These are phyloP conservation scores for Proctacanthus coquilletti DNA, from an alignment of 1,140 invertebrate species.

Conservation along the genomic window DNA sequence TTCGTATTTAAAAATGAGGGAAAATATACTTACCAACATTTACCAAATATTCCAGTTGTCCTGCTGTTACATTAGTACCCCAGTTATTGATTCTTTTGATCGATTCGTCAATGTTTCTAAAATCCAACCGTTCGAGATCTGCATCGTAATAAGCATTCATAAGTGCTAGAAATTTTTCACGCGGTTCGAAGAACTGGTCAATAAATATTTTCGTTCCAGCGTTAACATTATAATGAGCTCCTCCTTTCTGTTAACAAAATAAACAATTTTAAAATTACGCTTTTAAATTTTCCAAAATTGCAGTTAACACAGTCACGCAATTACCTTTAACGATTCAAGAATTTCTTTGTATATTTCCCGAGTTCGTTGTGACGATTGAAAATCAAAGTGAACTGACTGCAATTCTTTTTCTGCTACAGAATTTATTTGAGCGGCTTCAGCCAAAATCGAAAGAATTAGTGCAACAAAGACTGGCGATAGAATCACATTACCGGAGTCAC, in stretches of 20 bases:
- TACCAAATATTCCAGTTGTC: conserved; percentile 51
- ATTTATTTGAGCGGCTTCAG: conserved; percentile 47
- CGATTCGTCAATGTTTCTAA: conserved; percentile 35
- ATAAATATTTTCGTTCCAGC: conserved; percentile 51
- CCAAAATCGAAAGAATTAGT: conserved; percentile 52
- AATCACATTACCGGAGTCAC: conserved; percentile 43
- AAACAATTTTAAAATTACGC: too few relatives aligned
- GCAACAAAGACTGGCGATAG: conserved; percentile 68
- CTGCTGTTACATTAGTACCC: conserved; percentile 52
- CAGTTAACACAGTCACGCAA: conserved; percentile 4
- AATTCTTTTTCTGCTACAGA: conserved; percentile 44
- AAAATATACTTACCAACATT: conserved; percentile 32
- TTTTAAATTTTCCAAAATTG: not conserved
- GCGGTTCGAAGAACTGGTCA: conserved; percentile 34
- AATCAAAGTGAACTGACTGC: conserved; percentile 34
- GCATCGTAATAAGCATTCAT: conserved; percentile 36
- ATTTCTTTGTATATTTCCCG: conserved; percentile 36
- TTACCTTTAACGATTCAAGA: conserved; percentile 34
- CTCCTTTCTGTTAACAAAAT: conserved; percentile 29
- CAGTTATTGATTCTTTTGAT: conserved; percentile 51
- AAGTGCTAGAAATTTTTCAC: conserved; percentile 40
- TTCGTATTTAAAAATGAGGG: not conserved
- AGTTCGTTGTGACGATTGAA: too few relatives aligned
- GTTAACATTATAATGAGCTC: conserved; percentile 39
- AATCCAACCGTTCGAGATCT: conserved; percentile 45